These are phyloP conservation scores for Carollia perspicillata DNA, from an alignment of 2,113 vertebrate species.

Conservation along the genomic window DNA sequence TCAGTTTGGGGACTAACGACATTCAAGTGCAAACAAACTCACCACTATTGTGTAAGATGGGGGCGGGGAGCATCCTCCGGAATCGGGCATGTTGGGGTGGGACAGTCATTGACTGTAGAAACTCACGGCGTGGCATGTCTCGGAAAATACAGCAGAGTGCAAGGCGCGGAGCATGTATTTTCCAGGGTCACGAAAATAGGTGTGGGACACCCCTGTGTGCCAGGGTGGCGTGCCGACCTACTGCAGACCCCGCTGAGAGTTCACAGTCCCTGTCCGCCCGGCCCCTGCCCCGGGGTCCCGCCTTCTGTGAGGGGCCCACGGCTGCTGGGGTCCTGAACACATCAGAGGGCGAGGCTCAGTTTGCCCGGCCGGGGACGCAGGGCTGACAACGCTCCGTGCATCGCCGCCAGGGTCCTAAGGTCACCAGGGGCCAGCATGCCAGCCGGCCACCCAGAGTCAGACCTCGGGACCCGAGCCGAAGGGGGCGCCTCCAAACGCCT, in stretches of 20 bases:
- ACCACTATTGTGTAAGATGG: neutral
- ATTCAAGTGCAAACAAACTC: neutral
- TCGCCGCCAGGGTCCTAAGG: neutral
- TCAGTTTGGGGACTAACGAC: neutral
- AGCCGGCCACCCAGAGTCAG: neutral
- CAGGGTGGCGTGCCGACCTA: neutral
- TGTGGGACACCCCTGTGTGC: neutral
- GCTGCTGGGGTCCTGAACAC: neutral
- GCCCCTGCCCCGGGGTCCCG: neutral
- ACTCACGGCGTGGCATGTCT: neutral
- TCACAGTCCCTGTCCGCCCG: too few species aligned
- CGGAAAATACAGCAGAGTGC: neutral
- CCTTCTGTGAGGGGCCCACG: neutral
- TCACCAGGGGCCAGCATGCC: rapidly evolving
- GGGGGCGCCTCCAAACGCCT: rapidly evolving
- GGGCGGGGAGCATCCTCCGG: neutral
- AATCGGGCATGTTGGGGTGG: neutral
- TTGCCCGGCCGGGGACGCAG: neutral
- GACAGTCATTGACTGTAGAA: neutral
- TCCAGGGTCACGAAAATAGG: neutral
- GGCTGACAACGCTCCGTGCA: neutral
- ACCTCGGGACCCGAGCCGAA: neutral
- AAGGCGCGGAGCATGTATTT: neutral
- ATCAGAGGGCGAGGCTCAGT: neutral
- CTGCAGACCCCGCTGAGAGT: too few species aligned